A percentile compares a stretch with the other conserved stretches of the same genome.
These are phyloP conservation scores for Panurus biarmicus DNA, from an alignment of 2,113 vertebrate genomes.

Conservation along the genomic window DNA sequence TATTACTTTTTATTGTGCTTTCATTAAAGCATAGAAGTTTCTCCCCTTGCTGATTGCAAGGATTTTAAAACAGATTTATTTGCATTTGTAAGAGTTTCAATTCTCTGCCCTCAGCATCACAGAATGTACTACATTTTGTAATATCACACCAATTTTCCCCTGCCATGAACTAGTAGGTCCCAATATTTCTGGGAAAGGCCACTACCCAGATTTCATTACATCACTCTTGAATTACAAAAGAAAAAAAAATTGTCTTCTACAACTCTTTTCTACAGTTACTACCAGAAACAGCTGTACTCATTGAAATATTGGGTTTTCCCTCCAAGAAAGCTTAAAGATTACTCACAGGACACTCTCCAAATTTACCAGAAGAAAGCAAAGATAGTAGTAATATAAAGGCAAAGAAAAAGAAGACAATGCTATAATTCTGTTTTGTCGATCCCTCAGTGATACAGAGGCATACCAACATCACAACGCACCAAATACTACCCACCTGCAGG, in stretches of 20 bases:
- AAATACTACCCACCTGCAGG: neutral
- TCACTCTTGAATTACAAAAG: neutral
- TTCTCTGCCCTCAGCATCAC: neutral
- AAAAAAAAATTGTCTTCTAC: no score
- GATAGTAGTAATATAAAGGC: neutral
- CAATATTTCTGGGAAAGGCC: neutral
- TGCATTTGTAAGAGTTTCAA: neutral
- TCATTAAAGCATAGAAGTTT: constrained; percentile 21
- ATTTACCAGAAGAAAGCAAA: neutral
- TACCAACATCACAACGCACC: rapidly evolving
- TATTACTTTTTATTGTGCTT: constrained; percentile 30
- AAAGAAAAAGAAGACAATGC: neutral
- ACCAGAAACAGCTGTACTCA: neutral
- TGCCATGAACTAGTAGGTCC: neutral
- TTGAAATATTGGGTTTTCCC: neutral
- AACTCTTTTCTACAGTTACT: neutral
- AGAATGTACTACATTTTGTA: neutral
- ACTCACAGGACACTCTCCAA: neutral
- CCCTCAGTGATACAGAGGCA: neutral
- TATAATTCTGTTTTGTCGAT: neutral
- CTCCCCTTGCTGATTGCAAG: neutral
- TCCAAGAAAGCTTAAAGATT: neutral
- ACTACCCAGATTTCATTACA: neutral
- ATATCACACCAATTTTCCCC: neutral
- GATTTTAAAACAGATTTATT: neutral